A percentile compares a stretch with the other conserved stretches of the same genome.
Conservation (phyloP, 2,113 vertebrate species). For the Notechis scutatus region DNA sequence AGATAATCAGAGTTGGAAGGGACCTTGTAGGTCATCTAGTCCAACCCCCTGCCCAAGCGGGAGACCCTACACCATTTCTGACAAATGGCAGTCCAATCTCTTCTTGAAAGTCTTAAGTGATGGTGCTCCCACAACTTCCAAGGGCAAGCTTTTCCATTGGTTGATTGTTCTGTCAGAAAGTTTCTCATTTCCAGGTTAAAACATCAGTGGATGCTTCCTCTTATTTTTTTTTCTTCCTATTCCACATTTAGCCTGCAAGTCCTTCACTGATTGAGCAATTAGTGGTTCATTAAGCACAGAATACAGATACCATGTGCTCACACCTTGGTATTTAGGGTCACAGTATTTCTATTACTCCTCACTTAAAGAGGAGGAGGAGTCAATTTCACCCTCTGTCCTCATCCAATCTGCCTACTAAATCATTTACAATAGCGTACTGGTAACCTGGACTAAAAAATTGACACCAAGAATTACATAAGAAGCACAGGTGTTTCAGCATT, state of each 20-base stretch:
- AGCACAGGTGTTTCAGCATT: neutral
- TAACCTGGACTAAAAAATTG: conserved; percentile 24
- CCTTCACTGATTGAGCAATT: accelerated
- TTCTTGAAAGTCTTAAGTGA: too few species aligned
- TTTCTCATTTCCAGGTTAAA: too few species aligned
- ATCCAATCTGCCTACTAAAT: conserved; percentile 40
- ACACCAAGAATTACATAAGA: conserved; percentile 3
- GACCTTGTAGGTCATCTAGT: too few species aligned
- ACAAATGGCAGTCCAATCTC: too few species aligned
- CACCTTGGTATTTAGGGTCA: conserved; percentile 7
- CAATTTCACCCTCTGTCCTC: accelerated
- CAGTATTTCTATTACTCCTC: conserved; percentile 46
- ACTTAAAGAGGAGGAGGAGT: conserved; percentile 16
- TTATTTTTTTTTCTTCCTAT: accelerated
- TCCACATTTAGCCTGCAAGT: neutral
- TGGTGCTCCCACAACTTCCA: too few species aligned
- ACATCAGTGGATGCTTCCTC: neutral
- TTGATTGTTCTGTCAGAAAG: too few species aligned
- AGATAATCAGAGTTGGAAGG: too few species aligned
- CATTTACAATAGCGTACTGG: conserved; percentile 47
- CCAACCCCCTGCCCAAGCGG: too few species aligned
- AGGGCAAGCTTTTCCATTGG: too few species aligned
- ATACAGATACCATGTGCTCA: conserved; percentile 26
- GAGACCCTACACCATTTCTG: too few species aligned
- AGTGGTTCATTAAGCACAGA: neutral